These are phyloP conservation scores for Platichthys flesus DNA, from an alignment of 2,113 vertebrate genomes.

Conservation along the genomic window DNA sequence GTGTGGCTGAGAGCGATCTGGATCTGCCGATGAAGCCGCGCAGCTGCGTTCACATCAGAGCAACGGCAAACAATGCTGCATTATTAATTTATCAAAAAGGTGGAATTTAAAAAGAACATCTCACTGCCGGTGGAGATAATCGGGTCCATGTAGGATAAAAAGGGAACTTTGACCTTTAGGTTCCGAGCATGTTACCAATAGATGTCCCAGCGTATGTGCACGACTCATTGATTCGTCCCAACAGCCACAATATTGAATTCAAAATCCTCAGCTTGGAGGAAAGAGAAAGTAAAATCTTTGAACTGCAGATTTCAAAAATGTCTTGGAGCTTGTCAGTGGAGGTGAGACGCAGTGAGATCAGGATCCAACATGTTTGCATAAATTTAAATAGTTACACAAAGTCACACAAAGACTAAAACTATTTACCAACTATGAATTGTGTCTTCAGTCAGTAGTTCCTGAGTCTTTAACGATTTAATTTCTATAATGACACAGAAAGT, in stretches of 20 bases:
- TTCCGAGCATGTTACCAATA: slow-evolving; percentile 23
- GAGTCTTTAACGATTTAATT: too few relatives aligned
- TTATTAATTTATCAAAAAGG: slow-evolving; percentile 44
- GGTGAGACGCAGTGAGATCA: too few relatives aligned
- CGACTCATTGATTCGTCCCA: slow-evolving; percentile 33
- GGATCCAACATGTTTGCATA: too few relatives aligned
- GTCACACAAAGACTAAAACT: too few relatives aligned
- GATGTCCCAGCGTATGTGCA: slow-evolving; percentile 18
- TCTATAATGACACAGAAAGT: too few relatives aligned
- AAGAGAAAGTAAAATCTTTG: not conserved
- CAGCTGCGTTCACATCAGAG: slow-evolving; percentile 59
- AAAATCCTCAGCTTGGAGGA: slow-evolving; percentile 23
- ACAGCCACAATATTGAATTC: slow-evolving; percentile 18
- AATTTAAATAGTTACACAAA: too few relatives aligned
- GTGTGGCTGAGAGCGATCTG: slow-evolving; percentile 43
- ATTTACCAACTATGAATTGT: too few relatives aligned
- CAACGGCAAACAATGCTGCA: slow-evolving; percentile 30
- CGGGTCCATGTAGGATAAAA: slow-evolving; percentile 12
- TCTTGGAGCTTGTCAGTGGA: too few relatives aligned
- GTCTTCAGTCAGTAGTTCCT: too few relatives aligned
- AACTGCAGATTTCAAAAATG: too few relatives aligned
- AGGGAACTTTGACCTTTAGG: slow-evolving; percentile 51
- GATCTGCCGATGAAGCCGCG: slow-evolving; percentile 35
- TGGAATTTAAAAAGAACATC: not conserved
- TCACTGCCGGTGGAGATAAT: slow-evolving; percentile 1